phyloP scores from a whole-genome alignment of 2,797 vertebrate genomes.

The Bradypodion ventrale region DNA sequence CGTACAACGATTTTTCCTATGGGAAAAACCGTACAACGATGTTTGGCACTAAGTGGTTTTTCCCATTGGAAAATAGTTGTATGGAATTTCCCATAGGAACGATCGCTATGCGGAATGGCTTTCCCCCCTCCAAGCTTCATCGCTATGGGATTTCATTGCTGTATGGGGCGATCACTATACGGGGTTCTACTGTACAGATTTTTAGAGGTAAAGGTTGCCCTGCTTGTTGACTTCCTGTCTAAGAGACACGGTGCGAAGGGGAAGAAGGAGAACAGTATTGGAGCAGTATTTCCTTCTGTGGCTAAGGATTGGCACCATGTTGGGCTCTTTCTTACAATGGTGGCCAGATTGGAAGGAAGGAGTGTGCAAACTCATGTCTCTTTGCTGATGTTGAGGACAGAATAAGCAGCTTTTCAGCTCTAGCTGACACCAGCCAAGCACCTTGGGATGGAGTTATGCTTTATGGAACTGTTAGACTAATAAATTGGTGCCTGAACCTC shows the following conservation, averaged over 20 bases:
- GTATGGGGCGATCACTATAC: no score
- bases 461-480: no score
- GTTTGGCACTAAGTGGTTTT: no score
- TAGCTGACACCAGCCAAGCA: neutral
- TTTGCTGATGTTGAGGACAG: neutral
- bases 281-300: neutral
- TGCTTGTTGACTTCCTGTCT: neutral
- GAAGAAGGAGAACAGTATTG: neutral
- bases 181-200: no score
- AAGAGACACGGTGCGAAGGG: neutral
- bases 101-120: no score
- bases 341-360: neutral
- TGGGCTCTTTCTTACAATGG: neutral
- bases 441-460: neutral
- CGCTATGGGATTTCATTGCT: no score
- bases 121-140: no score
- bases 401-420: neutral
- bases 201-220: neutral
- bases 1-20: no score
- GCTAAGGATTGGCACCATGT: neutral
- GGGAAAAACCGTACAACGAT: no score
- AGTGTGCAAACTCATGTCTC: neutral
- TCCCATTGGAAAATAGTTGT: no score
- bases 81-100: no score
- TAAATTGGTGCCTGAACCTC: no score